These are phyloP conservation scores for Drosophila tani DNA, from an alignment of 1,140 invertebrate species.

Conservation along the genomic window DNA sequence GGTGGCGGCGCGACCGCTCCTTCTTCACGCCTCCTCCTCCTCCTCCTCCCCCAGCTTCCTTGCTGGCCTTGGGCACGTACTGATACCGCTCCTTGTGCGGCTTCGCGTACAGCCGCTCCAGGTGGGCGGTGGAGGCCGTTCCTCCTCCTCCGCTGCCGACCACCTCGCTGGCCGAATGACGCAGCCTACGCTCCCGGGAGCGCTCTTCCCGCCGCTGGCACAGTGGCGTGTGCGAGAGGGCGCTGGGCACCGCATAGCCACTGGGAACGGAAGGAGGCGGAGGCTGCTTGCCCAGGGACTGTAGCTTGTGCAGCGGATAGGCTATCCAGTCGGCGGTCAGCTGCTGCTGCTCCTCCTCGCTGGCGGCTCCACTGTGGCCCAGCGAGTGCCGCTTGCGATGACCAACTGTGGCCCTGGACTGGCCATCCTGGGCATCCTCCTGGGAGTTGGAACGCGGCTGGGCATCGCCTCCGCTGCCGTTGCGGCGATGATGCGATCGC, in stretches of 20 bases:
- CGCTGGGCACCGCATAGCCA: conserved; percentile 67
- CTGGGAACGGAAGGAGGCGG: conserved; percentile 45
- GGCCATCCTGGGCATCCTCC: conserved; percentile 61
- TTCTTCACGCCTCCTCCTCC: conserved; percentile 38
- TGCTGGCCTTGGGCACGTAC: conserved; percentile 74
- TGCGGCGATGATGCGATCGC: conserved; percentile 75
- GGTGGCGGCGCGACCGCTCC: conserved; percentile 81
- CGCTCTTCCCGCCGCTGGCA: conserved; percentile 76
- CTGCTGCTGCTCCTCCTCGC: conserved; percentile 70
- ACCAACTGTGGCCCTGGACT: conserved; percentile 29
- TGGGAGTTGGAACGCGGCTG: conserved; percentile 78
- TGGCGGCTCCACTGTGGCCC: conserved; percentile 70
- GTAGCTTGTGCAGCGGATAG: conserved; percentile 78
- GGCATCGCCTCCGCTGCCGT: conserved; percentile 82
- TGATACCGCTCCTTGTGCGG: conserved; percentile 84
- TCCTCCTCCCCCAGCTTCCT: conserved; percentile 21
- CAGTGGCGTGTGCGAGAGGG: conserved; percentile 70
- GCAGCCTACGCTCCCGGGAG: conserved; percentile 37
- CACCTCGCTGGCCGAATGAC: conserved; percentile 44
- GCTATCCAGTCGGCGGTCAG: conserved; percentile 78
- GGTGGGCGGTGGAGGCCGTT: conserved; percentile 38
- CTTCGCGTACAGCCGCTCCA: conserved; percentile 78
- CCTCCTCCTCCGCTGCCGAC: conserved; percentile 18
- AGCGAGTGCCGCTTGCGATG: conserved; percentile 81
- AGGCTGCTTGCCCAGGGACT: conserved; percentile 72